Evolutionary conservation across 2,797 vertebrate species (phyloP), one percentile per base, ranked within the genome.

Genomic region (Catostomus latipinnis): DNA sequence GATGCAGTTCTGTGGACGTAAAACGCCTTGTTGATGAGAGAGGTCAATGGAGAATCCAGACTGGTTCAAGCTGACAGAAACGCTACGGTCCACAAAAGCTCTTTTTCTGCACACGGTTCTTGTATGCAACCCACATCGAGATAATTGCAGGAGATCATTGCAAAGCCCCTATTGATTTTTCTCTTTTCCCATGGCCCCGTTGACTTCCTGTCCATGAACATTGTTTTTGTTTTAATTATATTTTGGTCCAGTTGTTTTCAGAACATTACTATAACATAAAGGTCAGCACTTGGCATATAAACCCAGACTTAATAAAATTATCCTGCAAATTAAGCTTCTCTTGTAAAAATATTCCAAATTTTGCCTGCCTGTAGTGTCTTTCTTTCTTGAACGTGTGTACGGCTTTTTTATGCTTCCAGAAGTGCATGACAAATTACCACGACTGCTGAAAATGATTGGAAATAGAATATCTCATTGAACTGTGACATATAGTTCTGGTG

Each of bases 161-260:
- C 34, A 53, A 82, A 71, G 22, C 14, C 58, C 14, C 22, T 52
- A 71, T 56, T 79, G 69, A 79, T 65, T 71, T 58, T 71, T 72
- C 16, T 65, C 12, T 57, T 71, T 79, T 78, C 16, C 69, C 69
- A 74, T 52, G 14, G 72, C 34, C 69, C 63, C 52, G 22, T 69
- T 69, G 46, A 69, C 54, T 45, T 60, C 9, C 66, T 77, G 46
- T 56, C n/a, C 11, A 11, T 61, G 46, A 76, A 60, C 45, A 50
- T 50, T 50, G 46, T 67, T 68, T 58, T 48, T 58, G 53, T 58
- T 76, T 34, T 22, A 58, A 50, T 76, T 8, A 34, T 53, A 22
- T 70, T 70, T 60, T 34, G 34, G 34, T 34, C 34, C 34, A 34
- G 34, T 34, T 60, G 56, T 69, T 61, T 60, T 52, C 10, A 52